Conservation (phyloP, 2,113 vertebrate genomes). For the Alaudala cheleensis region DNA sequence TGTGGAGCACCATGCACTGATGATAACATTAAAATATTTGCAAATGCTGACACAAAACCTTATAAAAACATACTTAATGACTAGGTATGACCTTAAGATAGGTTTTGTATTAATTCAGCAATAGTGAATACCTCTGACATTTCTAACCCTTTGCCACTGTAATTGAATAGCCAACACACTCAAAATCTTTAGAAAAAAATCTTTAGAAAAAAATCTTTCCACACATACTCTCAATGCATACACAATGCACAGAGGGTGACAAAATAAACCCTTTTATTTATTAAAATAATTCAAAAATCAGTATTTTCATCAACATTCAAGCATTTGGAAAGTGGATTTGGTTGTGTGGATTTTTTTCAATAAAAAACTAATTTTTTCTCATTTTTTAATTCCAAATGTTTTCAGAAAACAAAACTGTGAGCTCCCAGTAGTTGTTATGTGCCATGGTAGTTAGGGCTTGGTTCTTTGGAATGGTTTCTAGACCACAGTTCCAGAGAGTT, state of each 20-base stretch:
- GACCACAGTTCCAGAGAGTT: neutral
- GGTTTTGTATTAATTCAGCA: neutral
- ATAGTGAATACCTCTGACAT: neutral
- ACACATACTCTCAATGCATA: rapidly evolving
- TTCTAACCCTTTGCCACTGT: neutral
- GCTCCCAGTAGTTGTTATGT: neutral
- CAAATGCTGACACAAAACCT: neutral
- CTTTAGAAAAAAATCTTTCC: neutral
- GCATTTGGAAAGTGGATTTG: neutral
- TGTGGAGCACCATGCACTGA: neutral
- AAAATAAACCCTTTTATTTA: neutral
- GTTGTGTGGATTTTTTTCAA: neutral
- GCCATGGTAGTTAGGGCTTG: neutral
- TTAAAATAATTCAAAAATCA: neutral
- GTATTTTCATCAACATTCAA: neutral
- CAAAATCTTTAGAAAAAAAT: neutral
- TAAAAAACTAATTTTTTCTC: neutral
- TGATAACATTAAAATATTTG: neutral
- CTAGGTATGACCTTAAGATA: neutral
- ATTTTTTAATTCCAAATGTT: neutral
- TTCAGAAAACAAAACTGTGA: neutral
- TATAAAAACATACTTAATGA: neutral
- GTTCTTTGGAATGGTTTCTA: neutral
- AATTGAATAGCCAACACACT: neutral
- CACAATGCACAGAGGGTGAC: neutral